A percentile compares a stretch with the other conserved stretches of the same genome.
Evolutionary conservation across 1,140 invertebrate species (phyloP).

Genomic region (Pseudoatta argentina): DNA sequence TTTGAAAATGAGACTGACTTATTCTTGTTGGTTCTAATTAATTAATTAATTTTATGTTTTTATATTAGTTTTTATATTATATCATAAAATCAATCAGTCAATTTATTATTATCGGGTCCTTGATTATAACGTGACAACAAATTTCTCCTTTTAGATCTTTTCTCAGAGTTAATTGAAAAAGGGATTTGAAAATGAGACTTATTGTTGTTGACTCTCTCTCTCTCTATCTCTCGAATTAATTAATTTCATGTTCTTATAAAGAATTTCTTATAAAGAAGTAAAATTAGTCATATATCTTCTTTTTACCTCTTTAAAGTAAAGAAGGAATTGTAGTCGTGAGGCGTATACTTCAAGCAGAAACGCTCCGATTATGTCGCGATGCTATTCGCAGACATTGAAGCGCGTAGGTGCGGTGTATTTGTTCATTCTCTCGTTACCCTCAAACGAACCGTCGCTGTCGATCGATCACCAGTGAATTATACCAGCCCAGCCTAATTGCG

Average conservation of each 20-base stretch:
- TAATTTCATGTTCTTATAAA: not conserved
- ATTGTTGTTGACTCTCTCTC: not conserved
- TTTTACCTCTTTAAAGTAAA: not conserved
- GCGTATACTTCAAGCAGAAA: slow-evolving; percentile 2
- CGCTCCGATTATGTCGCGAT: slow-evolving; percentile 14
- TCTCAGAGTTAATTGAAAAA: not conserved
- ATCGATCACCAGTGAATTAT: slow-evolving; percentile 76
- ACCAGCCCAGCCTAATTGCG: slow-evolving; percentile 68
- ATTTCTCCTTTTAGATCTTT: not conserved
- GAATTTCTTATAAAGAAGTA: too few relatives aligned
- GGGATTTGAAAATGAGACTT: not conserved
- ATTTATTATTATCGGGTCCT: not conserved
- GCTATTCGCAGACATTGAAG: slow-evolving; percentile 6
- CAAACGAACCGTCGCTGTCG: slow-evolving; percentile 58
- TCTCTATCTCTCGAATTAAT: not conserved
- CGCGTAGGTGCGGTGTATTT: slow-evolving; percentile 77
- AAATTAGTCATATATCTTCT: not conserved
- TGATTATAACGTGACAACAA: not conserved
- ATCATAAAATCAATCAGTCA: too few relatives aligned
- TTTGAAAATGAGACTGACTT: not conserved
- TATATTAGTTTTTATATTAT: not conserved
- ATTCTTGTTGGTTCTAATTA: not conserved
- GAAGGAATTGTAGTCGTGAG: not conserved
- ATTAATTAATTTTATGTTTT: not conserved
- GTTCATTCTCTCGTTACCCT: slow-evolving; percentile 75